Evolutionary conservation across 2,113 vertebrate species (phyloP), one percentile per base, ranked within the genome.

Genomic region (Hystrix cristata): DNA sequence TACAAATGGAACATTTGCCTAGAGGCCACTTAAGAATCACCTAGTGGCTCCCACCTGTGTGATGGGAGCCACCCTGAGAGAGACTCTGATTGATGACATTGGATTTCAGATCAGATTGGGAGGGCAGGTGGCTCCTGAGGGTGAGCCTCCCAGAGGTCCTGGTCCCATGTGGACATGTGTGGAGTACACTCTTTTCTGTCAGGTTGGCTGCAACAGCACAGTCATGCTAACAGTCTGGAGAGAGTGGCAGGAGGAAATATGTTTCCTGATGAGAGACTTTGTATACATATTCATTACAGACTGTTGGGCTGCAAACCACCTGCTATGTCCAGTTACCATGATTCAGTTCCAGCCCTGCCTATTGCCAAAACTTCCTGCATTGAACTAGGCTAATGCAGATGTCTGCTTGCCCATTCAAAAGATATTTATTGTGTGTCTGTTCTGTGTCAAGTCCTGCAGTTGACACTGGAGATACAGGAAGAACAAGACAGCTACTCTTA

Each of bases 271-370:
- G 16, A 83, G 60, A 71, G 13, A 38, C 15, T 34, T 82, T n/a
- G 62, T 60, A 64, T n/a, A 48, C 57, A 84, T 0, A 0, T 13
- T 5, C 2, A n/a, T 74, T 9, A 0, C 31, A 81, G 65, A 34
- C 31, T 25, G 46, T 83, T 16, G 23, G n/a, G 67, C 51, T 31
- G 2, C 46, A n/a, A 29, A 43, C 38, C 16, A 87, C 81, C 15
- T 31, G 57, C 4, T 34, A 0, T 16, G 38, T 23, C 34, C 65
- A 57, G 14, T 71, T 1, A 27, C 80, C 8, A 3, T 34, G 59
- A 9, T 0, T 46, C 76, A 2, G 18, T 53, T 19, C 53, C 10
- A 7, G n/a, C 51, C 59, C 64, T 88, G 29, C 25, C 8, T 69
- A 19, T 23, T 3, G 25, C 55, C 51, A 31, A 11, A 76, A 46